Conservation (phyloP, 1,140 invertebrate genomes). For the Scaptomyza montana region DNA sequence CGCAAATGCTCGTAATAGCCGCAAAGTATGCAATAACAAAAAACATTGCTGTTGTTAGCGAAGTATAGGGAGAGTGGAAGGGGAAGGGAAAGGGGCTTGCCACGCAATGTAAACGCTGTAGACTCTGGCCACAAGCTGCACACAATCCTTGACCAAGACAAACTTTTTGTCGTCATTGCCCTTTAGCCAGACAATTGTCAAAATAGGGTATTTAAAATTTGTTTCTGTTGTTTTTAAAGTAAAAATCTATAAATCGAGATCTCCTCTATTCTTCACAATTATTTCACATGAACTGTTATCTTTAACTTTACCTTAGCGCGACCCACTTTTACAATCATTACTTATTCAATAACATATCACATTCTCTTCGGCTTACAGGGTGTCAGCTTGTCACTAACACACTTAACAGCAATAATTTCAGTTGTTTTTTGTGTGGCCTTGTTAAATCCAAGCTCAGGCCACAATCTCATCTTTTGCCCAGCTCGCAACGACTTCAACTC, state of each 20-base stretch:
- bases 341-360: too few relatives aligned
- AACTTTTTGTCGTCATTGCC: conserved; percentile 19
- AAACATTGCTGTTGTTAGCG: not conserved
- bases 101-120: conserved; percentile 9
- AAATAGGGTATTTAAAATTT: conserved; percentile 2
- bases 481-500: conserved; percentile 34
- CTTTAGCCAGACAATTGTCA: conserved; percentile 1
- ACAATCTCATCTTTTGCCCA: conserved; percentile 8
- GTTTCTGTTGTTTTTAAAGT: too few relatives aligned
- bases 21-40: conserved; percentile 69
- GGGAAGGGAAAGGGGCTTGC: too few relatives aligned
- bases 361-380: conserved; percentile 1
- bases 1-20: conserved; percentile 63
- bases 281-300: too few relatives aligned
- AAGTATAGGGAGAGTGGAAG: too few relatives aligned
- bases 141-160: conserved; percentile 45
- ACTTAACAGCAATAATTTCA: not conserved
- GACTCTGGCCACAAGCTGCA: conserved; percentile 24
- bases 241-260: too few relatives aligned
- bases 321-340: too few relatives aligned
- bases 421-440: conserved; percentile 8
- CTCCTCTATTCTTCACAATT: not conserved
- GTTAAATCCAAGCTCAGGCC: conserved; percentile 8
- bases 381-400: not conserved
- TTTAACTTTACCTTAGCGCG: too few relatives aligned